A percentile compares a stretch with the other conserved stretches of the same genome.
phyloP scores from a whole-genome alignment of 2,113 vertebrate genomes.

The Mus pahari region DNA sequence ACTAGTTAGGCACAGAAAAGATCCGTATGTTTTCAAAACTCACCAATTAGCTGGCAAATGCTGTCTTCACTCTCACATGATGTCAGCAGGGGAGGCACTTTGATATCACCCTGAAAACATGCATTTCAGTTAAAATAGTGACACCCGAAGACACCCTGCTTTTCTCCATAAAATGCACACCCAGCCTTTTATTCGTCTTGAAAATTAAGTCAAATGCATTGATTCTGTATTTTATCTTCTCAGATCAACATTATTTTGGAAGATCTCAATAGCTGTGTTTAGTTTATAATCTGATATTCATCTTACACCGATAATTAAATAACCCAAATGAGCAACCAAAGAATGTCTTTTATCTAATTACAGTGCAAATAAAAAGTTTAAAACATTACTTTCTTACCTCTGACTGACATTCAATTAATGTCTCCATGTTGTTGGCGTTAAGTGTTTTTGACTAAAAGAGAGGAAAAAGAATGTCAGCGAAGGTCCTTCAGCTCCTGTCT shows the following conservation, averaged over 20 bases:
- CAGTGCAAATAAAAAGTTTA: background rate
- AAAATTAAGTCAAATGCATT: background rate
- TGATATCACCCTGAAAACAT: conserved; percentile 89
- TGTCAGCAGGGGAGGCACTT: conserved; percentile 81
- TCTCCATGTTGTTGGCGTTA: conserved; percentile 92
- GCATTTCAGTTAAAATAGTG: conserved; percentile 64
- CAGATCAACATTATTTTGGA: background rate
- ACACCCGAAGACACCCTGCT: background rate
- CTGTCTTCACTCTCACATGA: conserved; percentile 86
- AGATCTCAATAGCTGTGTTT: background rate
- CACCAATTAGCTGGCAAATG: conserved; percentile 88
- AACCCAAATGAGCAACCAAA: background rate
- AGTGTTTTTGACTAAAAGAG: conserved; percentile 93
- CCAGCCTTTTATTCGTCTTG: background rate
- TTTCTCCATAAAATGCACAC: background rate
- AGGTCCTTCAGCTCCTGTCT: background rate
- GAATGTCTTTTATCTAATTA: background rate
- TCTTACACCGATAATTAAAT: conserved; percentile 7
- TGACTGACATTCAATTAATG: conserved; percentile 85
- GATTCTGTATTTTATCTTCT: conserved; percentile 15
- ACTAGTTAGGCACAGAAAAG: conserved; percentile 33
- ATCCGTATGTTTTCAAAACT: conserved; percentile 88
- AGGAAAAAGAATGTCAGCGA: conserved; percentile 68
- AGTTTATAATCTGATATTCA: background rate
- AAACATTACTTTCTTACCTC: conserved; percentile 88